Conservation (phyloP, 2,888 invertebrate species). For the Allophyes oxyacanthae region DNA sequence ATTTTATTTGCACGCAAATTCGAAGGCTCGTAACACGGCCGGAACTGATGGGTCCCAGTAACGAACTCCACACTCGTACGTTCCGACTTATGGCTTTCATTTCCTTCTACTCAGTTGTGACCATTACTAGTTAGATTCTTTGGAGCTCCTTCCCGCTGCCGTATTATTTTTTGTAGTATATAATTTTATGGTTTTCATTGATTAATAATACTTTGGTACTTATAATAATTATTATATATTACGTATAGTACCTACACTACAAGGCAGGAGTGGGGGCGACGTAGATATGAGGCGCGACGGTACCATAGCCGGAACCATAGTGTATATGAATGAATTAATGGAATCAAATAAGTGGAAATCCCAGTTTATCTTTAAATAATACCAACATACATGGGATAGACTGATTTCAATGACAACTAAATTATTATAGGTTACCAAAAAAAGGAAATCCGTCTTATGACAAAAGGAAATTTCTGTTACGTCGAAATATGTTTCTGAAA, state of each 20-base stretch:
- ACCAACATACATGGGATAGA: too few relatives aligned
- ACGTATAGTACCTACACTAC: too few relatives aligned
- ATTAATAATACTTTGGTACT: too few relatives aligned
- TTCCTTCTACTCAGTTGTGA: conserved; percentile 66
- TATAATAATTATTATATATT: too few relatives aligned
- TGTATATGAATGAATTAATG: too few relatives aligned
- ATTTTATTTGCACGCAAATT: conserved; percentile 85
- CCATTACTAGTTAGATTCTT: conserved; percentile 40
- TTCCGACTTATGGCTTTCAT: conserved; percentile 79
- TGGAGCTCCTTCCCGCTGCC: conserved; percentile 3
- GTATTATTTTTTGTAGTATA: neutral
- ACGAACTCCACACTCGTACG: conserved; percentile 70
- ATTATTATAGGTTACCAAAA: too few relatives aligned
- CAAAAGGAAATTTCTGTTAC: conserved; percentile 29
- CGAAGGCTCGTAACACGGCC: conserved; percentile 76
- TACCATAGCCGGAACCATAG: too few relatives aligned
- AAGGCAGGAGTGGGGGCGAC: too few relatives aligned
- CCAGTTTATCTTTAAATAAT: too few relatives aligned
- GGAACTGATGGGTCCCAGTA: conserved; percentile 73
- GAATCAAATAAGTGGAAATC: too few relatives aligned
- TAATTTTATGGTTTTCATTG: neutral
- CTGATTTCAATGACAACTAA: too few relatives aligned
- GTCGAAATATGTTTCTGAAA: conserved; percentile 34
- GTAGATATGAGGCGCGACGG: too few relatives aligned
- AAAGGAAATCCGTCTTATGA: conserved; percentile 5